A percentile compares a stretch with the other conserved stretches of the same genome.
phyloP scores from a whole-genome alignment of 1,140 invertebrate species.

The Hyphantria cunea region DNA sequence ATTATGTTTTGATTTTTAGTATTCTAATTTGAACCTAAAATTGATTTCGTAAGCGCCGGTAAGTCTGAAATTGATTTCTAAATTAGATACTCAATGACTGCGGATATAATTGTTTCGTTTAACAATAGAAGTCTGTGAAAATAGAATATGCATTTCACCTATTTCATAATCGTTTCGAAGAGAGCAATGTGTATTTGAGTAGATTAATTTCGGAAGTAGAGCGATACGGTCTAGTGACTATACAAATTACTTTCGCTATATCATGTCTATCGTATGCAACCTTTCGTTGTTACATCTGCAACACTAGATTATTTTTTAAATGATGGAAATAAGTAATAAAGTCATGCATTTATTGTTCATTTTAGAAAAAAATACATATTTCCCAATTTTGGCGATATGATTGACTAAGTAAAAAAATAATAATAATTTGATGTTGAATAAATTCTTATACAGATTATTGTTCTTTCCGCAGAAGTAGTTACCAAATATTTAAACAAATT shows the following conservation, averaged over 20 bases:
- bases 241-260: conserved; percentile 51
- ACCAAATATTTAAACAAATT: too few species aligned
- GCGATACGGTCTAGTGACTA: conserved; percentile 40
- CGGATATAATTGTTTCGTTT: background rate
- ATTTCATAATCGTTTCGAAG: conserved; percentile 27
- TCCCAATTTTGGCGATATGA: too few species aligned
- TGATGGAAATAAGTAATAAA: too few species aligned
- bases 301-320: background rate
- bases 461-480: too few species aligned
- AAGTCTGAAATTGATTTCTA: background rate
- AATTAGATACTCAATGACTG: background rate
- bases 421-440: too few species aligned
- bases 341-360: too few species aligned
- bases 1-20: too few species aligned
- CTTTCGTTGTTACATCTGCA: conserved; percentile 12
- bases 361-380: too few species aligned
- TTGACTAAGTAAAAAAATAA: too few species aligned
- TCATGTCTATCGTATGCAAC: conserved; percentile 5
- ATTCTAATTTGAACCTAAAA: background rate
- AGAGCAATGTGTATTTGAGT: conserved; percentile 28
- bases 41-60: conserved; percentile 1
- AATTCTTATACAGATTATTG: too few species aligned
- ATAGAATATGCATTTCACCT: background rate
- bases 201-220: conserved; percentile 36
- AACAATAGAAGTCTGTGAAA: background rate